Conservation (phyloP, 2,888 invertebrate species). For the Allacma fusca region DNA sequence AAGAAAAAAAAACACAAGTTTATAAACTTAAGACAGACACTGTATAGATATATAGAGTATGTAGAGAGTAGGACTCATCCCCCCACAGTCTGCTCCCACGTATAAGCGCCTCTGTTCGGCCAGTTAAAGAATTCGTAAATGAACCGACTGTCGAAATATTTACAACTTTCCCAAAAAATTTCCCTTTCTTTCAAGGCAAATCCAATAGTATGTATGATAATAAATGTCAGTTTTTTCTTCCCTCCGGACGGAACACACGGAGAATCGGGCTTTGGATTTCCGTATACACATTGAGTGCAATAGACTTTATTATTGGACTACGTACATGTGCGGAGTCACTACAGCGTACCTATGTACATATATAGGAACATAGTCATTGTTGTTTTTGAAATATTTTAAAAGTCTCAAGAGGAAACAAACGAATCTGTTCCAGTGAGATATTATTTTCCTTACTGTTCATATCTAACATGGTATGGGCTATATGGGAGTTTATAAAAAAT, state of each 20-base stretch:
- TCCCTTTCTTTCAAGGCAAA: constrained; percentile 16
- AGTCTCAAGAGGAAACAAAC: neutral
- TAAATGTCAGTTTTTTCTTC: neutral
- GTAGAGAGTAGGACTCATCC: neutral
- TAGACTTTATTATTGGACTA: no score
- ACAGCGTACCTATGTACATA: no score
- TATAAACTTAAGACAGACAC: neutral
- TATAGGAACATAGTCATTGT: neutral
- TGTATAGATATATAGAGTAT: no score
- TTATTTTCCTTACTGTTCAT: no score
- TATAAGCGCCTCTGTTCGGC: neutral
- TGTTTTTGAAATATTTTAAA: constrained; percentile 8
- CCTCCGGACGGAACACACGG: neutral
- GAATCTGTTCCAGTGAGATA: no score
- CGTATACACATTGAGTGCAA: no score
- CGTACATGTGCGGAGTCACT: no score
- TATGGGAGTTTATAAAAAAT: no score
- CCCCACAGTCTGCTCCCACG: neutral
- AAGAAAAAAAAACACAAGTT: neutral
- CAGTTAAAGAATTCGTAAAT: neutral
- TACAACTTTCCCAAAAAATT: constrained; percentile 5
- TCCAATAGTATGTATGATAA: neutral
- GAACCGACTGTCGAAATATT: constrained; percentile 9
- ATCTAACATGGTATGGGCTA: no score
- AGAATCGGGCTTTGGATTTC: no score